Percentiles rank a stretch among this genome's conserved stretches.
Evolutionary conservation across 1,140 invertebrate genomes (phyloP).

Genomic region (Diachasmimorpha longicaudata): DNA sequence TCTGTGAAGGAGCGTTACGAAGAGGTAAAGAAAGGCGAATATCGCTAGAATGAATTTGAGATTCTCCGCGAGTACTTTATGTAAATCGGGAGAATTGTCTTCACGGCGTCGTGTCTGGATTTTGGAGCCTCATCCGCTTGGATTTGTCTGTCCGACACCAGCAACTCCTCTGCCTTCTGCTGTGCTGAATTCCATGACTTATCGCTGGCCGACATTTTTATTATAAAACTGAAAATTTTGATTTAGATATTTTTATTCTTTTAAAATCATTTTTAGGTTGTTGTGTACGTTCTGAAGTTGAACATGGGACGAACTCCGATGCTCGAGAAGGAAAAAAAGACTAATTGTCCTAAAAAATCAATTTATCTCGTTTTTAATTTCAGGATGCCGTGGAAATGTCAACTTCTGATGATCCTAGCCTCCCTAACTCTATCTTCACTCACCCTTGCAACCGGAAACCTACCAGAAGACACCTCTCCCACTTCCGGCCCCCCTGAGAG

Average conservation of each 20-base stretch:
- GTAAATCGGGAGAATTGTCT: conserved; percentile 33
- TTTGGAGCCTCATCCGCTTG: conserved; percentile 20
- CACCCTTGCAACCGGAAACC: neutral
- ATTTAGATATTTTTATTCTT: neutral
- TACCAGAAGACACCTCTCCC: neutral
- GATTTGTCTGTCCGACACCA: conserved; percentile 38
- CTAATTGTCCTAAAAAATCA: too few species aligned
- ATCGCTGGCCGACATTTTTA: conserved; percentile 46
- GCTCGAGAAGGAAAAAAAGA: neutral
- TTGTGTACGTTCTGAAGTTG: neutral
- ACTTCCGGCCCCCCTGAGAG: neutral
- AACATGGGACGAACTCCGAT: neutral
- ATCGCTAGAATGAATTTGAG: neutral
- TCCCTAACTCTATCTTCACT: neutral
- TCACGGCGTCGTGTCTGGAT: neutral
- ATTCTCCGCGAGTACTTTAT: conserved; percentile 27
- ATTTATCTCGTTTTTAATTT: neutral
- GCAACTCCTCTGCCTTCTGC: conserved; percentile 41
- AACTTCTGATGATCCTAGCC: neutral
- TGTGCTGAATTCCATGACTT: conserved; percentile 46
- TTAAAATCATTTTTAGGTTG: neutral
- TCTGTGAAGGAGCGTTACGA: conserved; percentile 29
- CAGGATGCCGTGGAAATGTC: neutral
- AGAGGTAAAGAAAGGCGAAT: neutral
- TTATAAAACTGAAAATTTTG: neutral